These are phyloP conservation scores for Butastur rufipennis DNA, from an alignment of 2,113 vertebrate species.

Conservation along the genomic window DNA sequence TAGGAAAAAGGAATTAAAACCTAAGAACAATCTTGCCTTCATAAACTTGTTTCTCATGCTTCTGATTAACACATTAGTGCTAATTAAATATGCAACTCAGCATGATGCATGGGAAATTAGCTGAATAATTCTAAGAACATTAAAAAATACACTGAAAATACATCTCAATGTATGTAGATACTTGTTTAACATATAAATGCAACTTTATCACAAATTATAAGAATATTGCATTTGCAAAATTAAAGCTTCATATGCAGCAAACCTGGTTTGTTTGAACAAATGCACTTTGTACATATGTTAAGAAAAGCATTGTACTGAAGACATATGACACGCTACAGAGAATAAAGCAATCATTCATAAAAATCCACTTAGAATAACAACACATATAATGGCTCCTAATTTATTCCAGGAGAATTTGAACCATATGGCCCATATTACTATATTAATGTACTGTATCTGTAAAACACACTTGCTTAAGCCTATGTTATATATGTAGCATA, in stretches of 20 bases:
- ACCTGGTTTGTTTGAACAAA: neutral
- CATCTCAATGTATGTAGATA: neutral
- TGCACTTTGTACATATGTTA: neutral
- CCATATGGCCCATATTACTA: slow-evolving; percentile 8
- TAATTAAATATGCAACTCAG: neutral
- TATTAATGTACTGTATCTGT: neutral
- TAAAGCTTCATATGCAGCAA: neutral
- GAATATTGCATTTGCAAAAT: neutral
- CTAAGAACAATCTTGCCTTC: neutral
- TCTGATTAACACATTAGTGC: neutral
- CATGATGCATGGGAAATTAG: neutral
- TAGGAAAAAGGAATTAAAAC: neutral
- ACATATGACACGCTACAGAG: neutral
- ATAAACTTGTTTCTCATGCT: neutral
- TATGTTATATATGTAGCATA: neutral
- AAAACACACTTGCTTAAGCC: neutral
- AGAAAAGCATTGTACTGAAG: neutral
- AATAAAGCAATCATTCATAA: neutral
- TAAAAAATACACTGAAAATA: neutral
- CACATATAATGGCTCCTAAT: neutral
- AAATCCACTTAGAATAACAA: slow-evolving; percentile 20
- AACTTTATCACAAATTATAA: neutral
- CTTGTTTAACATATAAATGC: neutral
- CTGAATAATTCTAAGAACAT: neutral
- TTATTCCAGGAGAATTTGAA: slow-evolving; percentile 45